phyloP scores from a whole-genome alignment of 2,888 invertebrate species.

The Nudaria mundana region DNA sequence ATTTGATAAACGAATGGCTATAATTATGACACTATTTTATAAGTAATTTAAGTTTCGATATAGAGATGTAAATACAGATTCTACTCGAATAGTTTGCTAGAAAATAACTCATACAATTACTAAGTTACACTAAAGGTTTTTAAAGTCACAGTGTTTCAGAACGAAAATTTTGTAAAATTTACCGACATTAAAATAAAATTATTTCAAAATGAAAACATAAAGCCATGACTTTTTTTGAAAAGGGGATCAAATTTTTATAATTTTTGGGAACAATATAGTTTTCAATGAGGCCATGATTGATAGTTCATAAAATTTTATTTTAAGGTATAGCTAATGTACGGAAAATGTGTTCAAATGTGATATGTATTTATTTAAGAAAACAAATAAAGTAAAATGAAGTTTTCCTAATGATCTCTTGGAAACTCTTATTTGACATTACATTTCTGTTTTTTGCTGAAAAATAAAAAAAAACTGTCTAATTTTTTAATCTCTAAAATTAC shows the following conservation, averaged over 20 bases:
- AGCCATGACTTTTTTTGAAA: too few relatives aligned
- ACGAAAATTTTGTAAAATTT: not conserved
- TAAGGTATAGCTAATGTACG: slow-evolving; percentile 55
- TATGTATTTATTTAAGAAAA: slow-evolving; percentile 74
- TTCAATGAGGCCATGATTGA: slow-evolving; percentile 12
- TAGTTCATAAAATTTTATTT: slow-evolving; percentile 32
- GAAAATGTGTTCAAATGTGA: slow-evolving; percentile 81
- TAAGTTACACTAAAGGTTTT: slow-evolving; percentile 35
- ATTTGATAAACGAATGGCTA: too few relatives aligned
- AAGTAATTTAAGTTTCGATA: slow-evolving; percentile 18
- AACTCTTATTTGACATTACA: slow-evolving; percentile 69
- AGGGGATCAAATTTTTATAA: not conserved
- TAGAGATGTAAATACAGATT: slow-evolving; percentile 25
- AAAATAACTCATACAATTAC: slow-evolving; percentile 23
- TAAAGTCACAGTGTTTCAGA: slow-evolving; percentile 8
- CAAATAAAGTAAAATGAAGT: slow-evolving; percentile 65
- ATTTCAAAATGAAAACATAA: not conserved
- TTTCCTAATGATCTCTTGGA: slow-evolving; percentile 80
- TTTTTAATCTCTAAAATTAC: too few relatives aligned
- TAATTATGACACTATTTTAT: slow-evolving; percentile 10
- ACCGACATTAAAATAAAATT: not conserved
- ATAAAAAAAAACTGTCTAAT: not conserved
- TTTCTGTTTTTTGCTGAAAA: slow-evolving; percentile 28
- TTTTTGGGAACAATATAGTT: slow-evolving; percentile 40
- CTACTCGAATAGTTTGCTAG: slow-evolving; percentile 35